Evolutionary conservation across 35 echinoderm and acorn worm species (phyloP).

Genomic region (Nesometra sesokonis): DNA sequence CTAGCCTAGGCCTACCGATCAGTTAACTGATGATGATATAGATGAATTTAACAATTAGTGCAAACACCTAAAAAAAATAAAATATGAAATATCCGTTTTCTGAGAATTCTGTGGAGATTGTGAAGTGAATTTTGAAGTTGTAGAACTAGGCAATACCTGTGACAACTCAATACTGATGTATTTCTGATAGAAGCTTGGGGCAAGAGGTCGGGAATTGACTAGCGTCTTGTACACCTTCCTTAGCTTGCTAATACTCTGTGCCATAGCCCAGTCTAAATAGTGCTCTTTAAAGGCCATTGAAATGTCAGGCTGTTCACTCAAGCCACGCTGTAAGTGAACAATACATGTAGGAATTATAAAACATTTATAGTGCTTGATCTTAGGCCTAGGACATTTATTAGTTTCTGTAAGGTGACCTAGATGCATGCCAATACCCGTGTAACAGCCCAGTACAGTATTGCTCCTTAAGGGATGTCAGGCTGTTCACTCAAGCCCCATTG

Average conservation of each 20-base stretch:
- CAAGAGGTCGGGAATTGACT: background rate
- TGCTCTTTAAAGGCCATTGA: constrained; percentile 41
- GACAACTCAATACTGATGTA: constrained; percentile 7
- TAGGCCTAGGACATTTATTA: too few relatives aligned
- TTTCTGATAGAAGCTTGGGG: background rate
- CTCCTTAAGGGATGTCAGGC: too few relatives aligned
- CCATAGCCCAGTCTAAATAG: constrained; percentile 69
- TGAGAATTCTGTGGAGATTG: too few relatives aligned
- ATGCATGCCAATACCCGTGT: too few relatives aligned
- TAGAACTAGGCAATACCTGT: background rate
- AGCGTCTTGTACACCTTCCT: constrained; percentile 76
- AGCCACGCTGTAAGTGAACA: constrained; percentile 31
- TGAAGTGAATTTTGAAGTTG: too few relatives aligned
- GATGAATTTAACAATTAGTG: too few relatives aligned
- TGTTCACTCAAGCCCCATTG: too few relatives aligned
- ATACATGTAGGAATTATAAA: background rate
- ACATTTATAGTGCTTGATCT: background rate
- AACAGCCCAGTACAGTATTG: background rate
- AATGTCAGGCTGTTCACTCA: constrained; percentile 36
- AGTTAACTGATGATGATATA: too few relatives aligned
- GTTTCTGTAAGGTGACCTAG: too few relatives aligned
- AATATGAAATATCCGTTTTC: too few relatives aligned
- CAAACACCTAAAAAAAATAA: too few relatives aligned
- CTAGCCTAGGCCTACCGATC: too few relatives aligned
- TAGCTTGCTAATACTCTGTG: constrained; percentile 39